Percentiles rank a stretch among this genome's conserved stretches.
phyloP scores from a whole-genome alignment of 2,888 invertebrate genomes.

The Machimus rusticus region DNA sequence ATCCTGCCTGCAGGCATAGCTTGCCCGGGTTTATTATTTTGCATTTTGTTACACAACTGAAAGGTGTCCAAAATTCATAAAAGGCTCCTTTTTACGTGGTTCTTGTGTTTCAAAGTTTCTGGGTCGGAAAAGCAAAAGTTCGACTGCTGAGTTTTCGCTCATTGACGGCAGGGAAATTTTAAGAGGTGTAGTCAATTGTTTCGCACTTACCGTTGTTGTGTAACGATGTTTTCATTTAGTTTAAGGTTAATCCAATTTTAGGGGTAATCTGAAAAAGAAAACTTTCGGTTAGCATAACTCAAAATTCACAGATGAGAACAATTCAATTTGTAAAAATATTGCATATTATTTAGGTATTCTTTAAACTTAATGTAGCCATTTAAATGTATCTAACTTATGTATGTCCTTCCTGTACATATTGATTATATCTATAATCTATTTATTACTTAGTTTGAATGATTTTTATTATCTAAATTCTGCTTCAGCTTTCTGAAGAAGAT shows the following conservation, averaged over 20 bases:
- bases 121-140: neutral
- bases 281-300: neutral
- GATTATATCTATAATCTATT: no score
- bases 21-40: slow-evolving; percentile 32
- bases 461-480: no score
- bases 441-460: no score
- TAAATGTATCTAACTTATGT: no score
- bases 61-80: neutral
- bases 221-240: slow-evolving; percentile 10
- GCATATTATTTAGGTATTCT: no score
- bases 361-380: no score
- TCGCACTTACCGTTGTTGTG: slow-evolving; percentile 11
- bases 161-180: neutral
- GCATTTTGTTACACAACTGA: slow-evolving; percentile 21
- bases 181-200: neutral
- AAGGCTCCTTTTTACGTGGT: neutral
- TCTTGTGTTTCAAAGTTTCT: neutral
- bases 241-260: slow-evolving; percentile 38
- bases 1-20: neutral
- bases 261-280: slow-evolving; percentile 4
- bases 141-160: neutral
- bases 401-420: no score
- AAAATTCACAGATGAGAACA: neutral
- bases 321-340: neutral
- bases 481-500: no score